Evolutionary conservation across 2,888 invertebrate genomes (phyloP).

Genomic region (Thecocarcelia acutangulata): DNA sequence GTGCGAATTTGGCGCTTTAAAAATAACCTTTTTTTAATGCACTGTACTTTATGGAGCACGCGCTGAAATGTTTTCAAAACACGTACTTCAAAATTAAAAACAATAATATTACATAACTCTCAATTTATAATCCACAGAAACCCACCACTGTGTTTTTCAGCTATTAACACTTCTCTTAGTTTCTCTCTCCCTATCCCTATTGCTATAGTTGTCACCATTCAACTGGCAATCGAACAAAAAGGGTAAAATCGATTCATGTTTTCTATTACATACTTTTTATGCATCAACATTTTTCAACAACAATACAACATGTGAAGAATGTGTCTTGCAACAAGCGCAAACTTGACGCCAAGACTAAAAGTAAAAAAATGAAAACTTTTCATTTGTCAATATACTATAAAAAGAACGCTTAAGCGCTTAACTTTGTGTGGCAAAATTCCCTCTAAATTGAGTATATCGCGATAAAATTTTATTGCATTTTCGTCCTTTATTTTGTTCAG

Average conservation of each 20-base stretch:
- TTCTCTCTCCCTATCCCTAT: constrained; percentile 1
- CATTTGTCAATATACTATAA: neutral
- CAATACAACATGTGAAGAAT: constrained; percentile 11
- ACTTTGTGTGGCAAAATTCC: constrained; percentile 41
- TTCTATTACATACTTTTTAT: neutral
- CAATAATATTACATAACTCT: constrained; percentile 4
- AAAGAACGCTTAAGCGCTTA: constrained; percentile 40
- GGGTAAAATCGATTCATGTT: constrained; percentile 61
- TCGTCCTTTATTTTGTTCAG: constrained; percentile 44
- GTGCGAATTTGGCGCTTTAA: too few relatives aligned
- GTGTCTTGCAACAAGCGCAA: constrained; percentile 4
- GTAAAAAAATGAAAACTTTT: neutral
- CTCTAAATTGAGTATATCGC: constrained; percentile 60
- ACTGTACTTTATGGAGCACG: constrained; percentile 44
- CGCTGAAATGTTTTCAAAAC: constrained; percentile 16
- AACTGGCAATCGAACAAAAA: constrained; percentile 5
- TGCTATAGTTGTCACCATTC: constrained; percentile 1
- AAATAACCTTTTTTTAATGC: too few relatives aligned
- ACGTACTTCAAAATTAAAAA: neutral
- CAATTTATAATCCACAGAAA: constrained; percentile 2
- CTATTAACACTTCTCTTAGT: neutral
- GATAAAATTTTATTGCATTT: constrained; percentile 59
- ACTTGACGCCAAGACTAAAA: constrained; percentile 32
- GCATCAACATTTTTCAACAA: constrained; percentile 18
- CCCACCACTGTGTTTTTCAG: constrained; percentile 1